Evolutionary conservation across 2,888 invertebrate species (phyloP).

Genomic region (Cephus pygmeus): DNA sequence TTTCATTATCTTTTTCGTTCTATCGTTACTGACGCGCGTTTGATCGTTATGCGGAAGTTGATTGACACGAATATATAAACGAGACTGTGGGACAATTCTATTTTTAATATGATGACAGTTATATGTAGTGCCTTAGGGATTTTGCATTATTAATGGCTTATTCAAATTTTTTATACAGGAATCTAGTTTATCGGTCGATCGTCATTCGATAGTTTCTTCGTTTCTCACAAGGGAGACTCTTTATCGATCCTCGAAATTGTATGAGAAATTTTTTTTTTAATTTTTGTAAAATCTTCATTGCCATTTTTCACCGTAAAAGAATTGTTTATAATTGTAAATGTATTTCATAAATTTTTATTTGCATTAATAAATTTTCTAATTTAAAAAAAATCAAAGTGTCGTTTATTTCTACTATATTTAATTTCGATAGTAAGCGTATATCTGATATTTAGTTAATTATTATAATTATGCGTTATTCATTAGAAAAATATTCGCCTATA

Average conservation of each 20-base stretch:
- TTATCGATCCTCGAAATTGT: neutral
- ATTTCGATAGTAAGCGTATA: neutral
- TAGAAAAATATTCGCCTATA: neutral
- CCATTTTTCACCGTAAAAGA: neutral
- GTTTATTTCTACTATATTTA: neutral
- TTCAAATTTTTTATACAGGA: constrained; percentile 11
- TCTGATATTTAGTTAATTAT: neutral
- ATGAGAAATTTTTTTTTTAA: neutral
- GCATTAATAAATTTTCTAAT: neutral
- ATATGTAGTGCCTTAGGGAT: neutral
- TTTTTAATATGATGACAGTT: neutral
- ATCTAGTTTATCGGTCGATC: constrained; percentile 40
- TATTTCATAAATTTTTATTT: neutral
- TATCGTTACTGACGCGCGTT: neutral
- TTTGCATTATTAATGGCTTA: neutral
- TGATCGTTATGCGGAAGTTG: neutral
- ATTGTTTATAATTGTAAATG: neutral
- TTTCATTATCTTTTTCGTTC: neutral
- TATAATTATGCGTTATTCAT: neutral
- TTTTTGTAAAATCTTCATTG: neutral
- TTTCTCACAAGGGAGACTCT: constrained; percentile 53
- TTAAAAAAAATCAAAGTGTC: neutral
- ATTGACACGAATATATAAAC: neutral
- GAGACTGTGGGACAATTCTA: neutral
- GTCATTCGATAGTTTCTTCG: constrained; percentile 41